Evolutionary conservation across 2,797 vertebrate species (phyloP).

Genomic region (Falco biarmicus): DNA sequence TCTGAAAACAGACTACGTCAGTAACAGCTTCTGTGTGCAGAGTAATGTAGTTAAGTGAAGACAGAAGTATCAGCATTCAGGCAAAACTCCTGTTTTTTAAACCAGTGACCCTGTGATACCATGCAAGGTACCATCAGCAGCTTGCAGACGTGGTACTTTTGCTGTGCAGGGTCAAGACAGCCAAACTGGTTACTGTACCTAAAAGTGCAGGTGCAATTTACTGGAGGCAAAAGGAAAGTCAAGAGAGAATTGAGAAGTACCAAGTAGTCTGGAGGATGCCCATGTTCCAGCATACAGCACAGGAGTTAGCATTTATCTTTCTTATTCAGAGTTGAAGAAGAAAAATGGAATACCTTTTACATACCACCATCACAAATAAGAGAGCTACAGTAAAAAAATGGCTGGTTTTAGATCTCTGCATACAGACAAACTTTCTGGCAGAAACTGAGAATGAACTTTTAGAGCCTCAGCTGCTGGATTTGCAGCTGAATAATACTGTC

Average conservation of each 20-base stretch:
- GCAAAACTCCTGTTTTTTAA: background rate
- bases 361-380: background rate
- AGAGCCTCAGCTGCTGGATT: background rate
- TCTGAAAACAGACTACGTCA: background rate
- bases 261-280: background rate
- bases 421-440: background rate
- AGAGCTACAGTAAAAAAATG: background rate
- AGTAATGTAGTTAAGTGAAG: background rate
- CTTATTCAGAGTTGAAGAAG: background rate
- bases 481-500: background rate
- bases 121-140: background rate
- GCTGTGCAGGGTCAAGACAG: background rate
- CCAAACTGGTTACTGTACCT: background rate
- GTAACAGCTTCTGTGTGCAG: background rate
- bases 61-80: background rate
- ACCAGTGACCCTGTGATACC: too few species aligned
- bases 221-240: background rate
- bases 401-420: background rate
- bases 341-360: background rate
- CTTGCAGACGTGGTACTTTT: accelerated
- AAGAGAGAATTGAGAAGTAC: background rate
- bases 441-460: background rate
- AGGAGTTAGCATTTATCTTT: background rate
- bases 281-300: background rate
- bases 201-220: background rate